Evolutionary conservation across 1,140 invertebrate genomes (phyloP).

Genomic region (Brachionus rotundiformis): DNA sequence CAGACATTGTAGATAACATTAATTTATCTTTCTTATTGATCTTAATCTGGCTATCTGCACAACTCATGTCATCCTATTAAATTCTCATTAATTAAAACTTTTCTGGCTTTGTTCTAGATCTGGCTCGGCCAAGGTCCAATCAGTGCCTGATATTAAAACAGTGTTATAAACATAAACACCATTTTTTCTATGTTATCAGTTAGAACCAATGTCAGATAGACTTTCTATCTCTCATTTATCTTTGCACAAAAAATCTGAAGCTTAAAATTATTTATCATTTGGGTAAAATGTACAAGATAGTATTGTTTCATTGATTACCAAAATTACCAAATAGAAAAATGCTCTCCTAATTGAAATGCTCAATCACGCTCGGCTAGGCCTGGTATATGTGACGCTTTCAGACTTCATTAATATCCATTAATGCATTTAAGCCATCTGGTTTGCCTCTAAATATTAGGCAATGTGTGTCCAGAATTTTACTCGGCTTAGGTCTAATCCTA

Average conservation of each 20-base stretch:
- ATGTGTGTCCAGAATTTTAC: background rate
- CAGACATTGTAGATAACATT: background rate
- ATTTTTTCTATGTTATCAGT: background rate
- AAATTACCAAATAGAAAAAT: background rate
- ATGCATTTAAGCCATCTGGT: background rate
- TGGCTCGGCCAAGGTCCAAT: background rate
- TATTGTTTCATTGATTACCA: background rate
- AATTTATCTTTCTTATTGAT: conserved; percentile 1
- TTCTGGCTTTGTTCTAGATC: conserved; percentile 17
- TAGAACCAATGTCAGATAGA: background rate
- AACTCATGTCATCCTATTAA: conserved; percentile 29
- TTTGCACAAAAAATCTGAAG: too few species aligned
- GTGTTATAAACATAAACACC: conserved; percentile 2
- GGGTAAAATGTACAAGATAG: background rate
- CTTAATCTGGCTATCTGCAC: background rate
- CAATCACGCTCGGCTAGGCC: background rate
- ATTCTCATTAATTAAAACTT: conserved; percentile 36
- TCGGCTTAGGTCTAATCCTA: background rate
- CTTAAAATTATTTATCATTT: too few species aligned
- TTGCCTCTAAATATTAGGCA: background rate
- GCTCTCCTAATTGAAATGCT: background rate
- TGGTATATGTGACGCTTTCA: background rate
- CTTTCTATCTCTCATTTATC: conserved; percentile 6
- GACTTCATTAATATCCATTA: background rate
- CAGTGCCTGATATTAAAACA: background rate